These are phyloP conservation scores for Amblyteles armatorius DNA, from an alignment of 2,888 invertebrate genomes.

Conservation along the genomic window DNA sequence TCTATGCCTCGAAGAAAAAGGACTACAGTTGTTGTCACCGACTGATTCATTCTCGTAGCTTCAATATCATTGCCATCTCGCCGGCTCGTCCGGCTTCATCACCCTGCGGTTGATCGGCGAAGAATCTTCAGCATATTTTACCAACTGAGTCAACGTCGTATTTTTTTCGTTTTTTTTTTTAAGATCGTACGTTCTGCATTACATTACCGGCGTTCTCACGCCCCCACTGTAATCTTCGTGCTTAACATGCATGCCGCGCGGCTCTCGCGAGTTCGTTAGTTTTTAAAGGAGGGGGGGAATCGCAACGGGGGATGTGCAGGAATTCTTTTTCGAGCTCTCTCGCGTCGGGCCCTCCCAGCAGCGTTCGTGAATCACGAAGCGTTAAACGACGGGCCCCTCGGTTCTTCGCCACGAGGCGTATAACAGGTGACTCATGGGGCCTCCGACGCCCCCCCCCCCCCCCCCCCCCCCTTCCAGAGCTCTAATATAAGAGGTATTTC, in stretches of 20 bases:
- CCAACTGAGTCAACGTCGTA: not conserved
- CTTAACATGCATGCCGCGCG: constrained; percentile 42
- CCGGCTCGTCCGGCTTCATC: not conserved
- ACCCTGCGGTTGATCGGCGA: not conserved
- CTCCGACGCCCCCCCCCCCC: constrained; percentile 26
- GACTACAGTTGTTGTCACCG: not conserved
- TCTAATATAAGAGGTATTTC: constrained; percentile 45
- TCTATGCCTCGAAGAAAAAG: not conserved
- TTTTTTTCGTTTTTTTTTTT: constrained; percentile 1
- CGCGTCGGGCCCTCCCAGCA: not conserved
- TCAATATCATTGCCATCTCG: not conserved
- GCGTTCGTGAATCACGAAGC: constrained; percentile 47
- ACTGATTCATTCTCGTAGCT: not conserved
- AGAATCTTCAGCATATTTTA: not conserved
- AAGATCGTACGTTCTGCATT: constrained; percentile 16
- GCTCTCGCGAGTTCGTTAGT: constrained; percentile 39
- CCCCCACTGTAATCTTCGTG: constrained; percentile 40
- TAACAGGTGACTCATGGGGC: constrained; percentile 63
- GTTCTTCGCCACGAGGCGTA: constrained; percentile 34
- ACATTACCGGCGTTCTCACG: constrained; percentile 53
- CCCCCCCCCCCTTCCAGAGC: constrained; percentile 24
- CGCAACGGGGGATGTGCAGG: constrained; percentile 45
- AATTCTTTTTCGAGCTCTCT: constrained; percentile 48
- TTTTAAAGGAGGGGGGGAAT: constrained; percentile 33
- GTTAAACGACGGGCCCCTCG: constrained; percentile 16